Percentiles rank a stretch among this genome's conserved stretches.
phyloP scores from a whole-genome alignment of 2,797 vertebrate genomes.

The Lemur catta region DNA sequence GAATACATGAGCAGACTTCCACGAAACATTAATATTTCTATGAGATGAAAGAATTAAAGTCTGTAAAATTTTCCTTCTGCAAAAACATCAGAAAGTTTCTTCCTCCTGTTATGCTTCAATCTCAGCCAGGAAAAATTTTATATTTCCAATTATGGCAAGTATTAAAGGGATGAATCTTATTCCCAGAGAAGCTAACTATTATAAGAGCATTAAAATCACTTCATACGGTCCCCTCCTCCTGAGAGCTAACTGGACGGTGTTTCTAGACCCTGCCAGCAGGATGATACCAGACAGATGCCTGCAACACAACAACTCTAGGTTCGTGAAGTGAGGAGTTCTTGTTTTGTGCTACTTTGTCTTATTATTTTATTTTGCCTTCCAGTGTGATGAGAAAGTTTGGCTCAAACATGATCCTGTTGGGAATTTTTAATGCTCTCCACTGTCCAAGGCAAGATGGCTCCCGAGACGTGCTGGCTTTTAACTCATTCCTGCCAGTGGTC shows the following conservation, averaged over 20 bases:
- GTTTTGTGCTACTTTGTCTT: not conserved
- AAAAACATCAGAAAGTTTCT: slow-evolving; percentile 18
- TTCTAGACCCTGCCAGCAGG: not conserved
- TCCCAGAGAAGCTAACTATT: not conserved
- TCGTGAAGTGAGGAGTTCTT: not conserved
- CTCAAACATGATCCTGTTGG: not conserved
- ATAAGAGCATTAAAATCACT: not conserved
- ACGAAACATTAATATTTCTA: not conserved
- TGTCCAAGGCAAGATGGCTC: not conserved
- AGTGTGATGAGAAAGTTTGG: not conserved
- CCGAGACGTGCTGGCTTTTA: not conserved
- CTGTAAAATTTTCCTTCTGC: not conserved
- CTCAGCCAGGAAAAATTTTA: not conserved
- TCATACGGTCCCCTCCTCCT: not conserved
- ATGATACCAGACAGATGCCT: not conserved
- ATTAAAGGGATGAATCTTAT: not conserved
- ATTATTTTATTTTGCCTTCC: slow-evolving; percentile 8
- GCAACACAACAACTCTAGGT: not conserved
- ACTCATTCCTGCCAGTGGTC: not conserved
- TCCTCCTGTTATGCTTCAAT: not conserved
- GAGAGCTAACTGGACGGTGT: not conserved
- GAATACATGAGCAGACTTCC: not conserved
- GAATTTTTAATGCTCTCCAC: not conserved
- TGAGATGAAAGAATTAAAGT: not conserved
- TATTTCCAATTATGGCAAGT: not conserved